A percentile compares a stretch with the other conserved stretches of the same genome.
phyloP scores from a whole-genome alignment of 1,140 invertebrate species.

The Dinoponera quadriceps region DNA sequence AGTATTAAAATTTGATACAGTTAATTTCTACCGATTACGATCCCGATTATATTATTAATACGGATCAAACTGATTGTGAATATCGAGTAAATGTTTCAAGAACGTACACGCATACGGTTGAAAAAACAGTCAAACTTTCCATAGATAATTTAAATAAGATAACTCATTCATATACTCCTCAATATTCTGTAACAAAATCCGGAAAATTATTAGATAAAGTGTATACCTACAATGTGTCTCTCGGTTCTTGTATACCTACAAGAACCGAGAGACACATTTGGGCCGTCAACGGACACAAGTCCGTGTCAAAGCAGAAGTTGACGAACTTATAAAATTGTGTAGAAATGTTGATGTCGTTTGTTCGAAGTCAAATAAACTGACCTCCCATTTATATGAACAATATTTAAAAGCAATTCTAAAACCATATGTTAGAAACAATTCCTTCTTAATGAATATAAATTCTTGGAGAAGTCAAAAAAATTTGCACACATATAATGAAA shows the following conservation, averaged over 20 bases:
- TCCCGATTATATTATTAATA: conserved; percentile 17
- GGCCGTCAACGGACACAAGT: too few species aligned
- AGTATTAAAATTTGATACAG: neutral
- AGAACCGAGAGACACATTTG: neutral
- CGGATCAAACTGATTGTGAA: neutral
- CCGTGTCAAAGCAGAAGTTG: neutral
- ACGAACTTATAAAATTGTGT: conserved; percentile 3
- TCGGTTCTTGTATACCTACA: conserved; percentile 7
- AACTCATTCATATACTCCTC: conserved; percentile 14
- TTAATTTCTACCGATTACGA: neutral
- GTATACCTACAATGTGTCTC: too few species aligned
- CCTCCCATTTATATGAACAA: neutral
- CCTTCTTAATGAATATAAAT: neutral
- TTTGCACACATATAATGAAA: neutral
- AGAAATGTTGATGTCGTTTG: conserved; percentile 12
- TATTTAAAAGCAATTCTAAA: conserved; percentile 1
- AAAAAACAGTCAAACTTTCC: conserved; percentile 4
- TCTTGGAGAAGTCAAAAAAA: neutral
- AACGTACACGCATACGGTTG: neutral
- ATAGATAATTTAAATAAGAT: conserved; percentile 25
- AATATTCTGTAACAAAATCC: conserved; percentile 12
- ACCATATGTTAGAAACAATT: neutral
- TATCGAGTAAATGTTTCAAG: conserved; percentile 18
- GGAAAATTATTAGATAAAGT: conserved; percentile 27
- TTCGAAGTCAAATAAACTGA: neutral